Percentiles rank a stretch among this genome's conserved stretches.
Conservation (phyloP, 2,797 vertebrate species). For the Sebastes alutus region DNA sequence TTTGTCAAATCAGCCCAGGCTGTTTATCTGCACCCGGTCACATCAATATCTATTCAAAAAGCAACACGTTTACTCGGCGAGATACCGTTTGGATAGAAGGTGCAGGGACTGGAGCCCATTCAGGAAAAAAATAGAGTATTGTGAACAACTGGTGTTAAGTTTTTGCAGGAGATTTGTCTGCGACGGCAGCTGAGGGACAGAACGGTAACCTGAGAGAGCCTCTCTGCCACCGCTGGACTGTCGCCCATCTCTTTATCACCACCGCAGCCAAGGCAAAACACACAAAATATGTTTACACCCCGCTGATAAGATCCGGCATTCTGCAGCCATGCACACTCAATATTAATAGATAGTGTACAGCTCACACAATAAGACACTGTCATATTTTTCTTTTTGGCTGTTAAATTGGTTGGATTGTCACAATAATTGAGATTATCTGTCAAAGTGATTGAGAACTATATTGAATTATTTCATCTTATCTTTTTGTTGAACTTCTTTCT, state of each 20-base stretch:
- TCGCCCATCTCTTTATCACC: conserved; percentile 67
- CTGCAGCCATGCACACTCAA: conserved; percentile 42
- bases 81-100: not conserved
- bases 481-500: not conserved
- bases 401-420: not conserved
- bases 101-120: conserved; percentile 11
- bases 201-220: conserved; percentile 57
- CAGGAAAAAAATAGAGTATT: not conserved
- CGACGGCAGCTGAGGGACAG: not conserved
- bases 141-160: not conserved
- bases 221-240: conserved; percentile 42
- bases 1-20: not conserved
- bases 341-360: conserved; percentile 40
- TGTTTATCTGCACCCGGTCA: not conserved
- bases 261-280: conserved; percentile 55
- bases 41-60: conserved; percentile 1
- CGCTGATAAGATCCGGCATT: conserved; percentile 64
- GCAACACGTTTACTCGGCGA: conserved; percentile 1
- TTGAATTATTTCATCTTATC: conserved; percentile 10
- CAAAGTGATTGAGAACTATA: conserved; percentile 1
- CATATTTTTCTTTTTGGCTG: not conserved
- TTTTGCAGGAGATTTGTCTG: conserved; percentile 12
- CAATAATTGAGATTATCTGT: conserved; percentile 12
- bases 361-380: not conserved
- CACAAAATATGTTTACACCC: conserved; percentile 72